phyloP scores from a whole-genome alignment of 2,888 invertebrate species.

The Parnassius orleans region DNA sequence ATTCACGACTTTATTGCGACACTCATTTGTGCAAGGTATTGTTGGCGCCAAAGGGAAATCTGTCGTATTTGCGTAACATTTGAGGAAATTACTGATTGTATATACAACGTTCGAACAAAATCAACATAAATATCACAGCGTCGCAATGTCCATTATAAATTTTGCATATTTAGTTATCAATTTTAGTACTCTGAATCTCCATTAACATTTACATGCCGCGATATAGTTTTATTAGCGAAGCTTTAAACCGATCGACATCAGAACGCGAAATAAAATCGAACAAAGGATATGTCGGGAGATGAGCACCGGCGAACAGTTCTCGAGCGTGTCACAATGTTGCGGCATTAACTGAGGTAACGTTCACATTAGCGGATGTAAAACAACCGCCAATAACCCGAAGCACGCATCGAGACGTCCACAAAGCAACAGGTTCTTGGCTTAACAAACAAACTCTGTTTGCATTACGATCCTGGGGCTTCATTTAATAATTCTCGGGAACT shows the following conservation, averaged over 20 bases:
- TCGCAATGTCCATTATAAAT: slow-evolving; percentile 17
- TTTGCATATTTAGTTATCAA: slow-evolving; percentile 22
- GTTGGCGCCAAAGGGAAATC: slow-evolving; percentile 72
- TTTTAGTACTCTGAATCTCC: slow-evolving; percentile 15
- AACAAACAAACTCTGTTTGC: slow-evolving; percentile 75
- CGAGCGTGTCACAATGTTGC: slow-evolving; percentile 65
- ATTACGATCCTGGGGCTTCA: slow-evolving; percentile 80
- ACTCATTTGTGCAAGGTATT: slow-evolving; percentile 66
- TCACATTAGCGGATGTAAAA: slow-evolving; percentile 77
- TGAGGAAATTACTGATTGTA: slow-evolving; percentile 53
- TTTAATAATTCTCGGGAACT: slow-evolving; percentile 82
- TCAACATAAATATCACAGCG: slow-evolving; percentile 18
- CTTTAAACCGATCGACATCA: slow-evolving; percentile 32
- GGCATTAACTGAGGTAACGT: slow-evolving; percentile 61
- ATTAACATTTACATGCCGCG: slow-evolving; percentile 28
- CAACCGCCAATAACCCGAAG: slow-evolving; percentile 77
- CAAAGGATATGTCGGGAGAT: slow-evolving; percentile 34
- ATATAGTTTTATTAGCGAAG: slow-evolving; percentile 36
- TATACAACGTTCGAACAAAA: slow-evolving; percentile 44
- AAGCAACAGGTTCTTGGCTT: slow-evolving; percentile 78
- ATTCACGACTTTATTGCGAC: slow-evolving; percentile 63
- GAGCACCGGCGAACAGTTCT: slow-evolving; percentile 24
- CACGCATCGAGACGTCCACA: slow-evolving; percentile 74
- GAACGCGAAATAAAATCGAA: slow-evolving; percentile 40
- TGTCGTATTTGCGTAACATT: slow-evolving; percentile 62